Percentiles rank a stretch among this genome's conserved stretches.
Evolutionary conservation across 2,113 vertebrate species (phyloP).

Genomic region (Cyprinodon variegatus): DNA sequence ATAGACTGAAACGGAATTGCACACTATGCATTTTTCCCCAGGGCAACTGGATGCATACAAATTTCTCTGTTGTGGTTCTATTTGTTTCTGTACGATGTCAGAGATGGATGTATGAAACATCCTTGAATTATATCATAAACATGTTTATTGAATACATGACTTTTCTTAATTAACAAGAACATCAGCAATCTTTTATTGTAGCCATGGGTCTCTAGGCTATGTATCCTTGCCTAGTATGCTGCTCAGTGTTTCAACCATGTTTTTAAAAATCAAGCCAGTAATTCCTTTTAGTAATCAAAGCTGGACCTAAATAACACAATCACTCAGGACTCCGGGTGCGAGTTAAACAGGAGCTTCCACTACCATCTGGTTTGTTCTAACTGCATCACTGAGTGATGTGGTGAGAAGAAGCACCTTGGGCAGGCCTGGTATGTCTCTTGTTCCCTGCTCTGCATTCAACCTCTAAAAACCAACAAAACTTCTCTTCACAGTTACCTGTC

Average conservation of each 20-base stretch:
- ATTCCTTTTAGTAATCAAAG: neutral
- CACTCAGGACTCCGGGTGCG: constrained; percentile 41
- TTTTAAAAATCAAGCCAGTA: neutral
- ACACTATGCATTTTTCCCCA: constrained; percentile 6
- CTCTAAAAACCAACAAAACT: constrained; percentile 56
- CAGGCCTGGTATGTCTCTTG: constrained; percentile 35
- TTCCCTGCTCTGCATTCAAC: constrained; percentile 49
- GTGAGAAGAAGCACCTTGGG: constrained; percentile 44
- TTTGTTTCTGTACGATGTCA: constrained; percentile 9
- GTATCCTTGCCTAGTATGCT: neutral
- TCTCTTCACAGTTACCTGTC: constrained; percentile 60
- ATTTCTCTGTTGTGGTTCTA: neutral
- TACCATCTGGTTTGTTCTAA: constrained; percentile 61
- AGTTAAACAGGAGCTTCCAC: constrained; percentile 46
- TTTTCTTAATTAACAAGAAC: constrained; percentile 27
- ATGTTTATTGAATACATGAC: too few species aligned
- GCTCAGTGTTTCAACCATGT: neutral
- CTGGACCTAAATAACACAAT: constrained; percentile 27
- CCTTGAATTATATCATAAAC: neutral
- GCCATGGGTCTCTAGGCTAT: neutral
- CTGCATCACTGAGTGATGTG: constrained; percentile 47
- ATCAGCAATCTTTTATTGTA: too few species aligned
- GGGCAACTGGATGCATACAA: constrained; percentile 12
- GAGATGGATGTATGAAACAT: constrained; percentile 13
- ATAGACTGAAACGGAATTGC: constrained; percentile 3